phyloP scores from a whole-genome alignment of 2,113 vertebrate genomes.

The Toxostoma redivivum region DNA sequence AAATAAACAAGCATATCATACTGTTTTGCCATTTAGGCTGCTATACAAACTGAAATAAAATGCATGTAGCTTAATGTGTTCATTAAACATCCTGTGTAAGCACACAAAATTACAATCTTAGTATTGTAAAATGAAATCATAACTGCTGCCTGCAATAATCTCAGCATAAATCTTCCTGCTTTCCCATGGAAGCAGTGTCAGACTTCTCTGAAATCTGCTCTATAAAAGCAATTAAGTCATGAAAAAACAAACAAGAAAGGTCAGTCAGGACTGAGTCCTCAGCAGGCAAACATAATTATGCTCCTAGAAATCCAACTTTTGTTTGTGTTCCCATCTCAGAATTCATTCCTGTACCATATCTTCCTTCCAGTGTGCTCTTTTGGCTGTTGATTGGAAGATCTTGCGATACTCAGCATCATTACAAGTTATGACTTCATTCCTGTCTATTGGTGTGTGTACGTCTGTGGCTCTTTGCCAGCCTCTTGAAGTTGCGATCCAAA shows the following conservation, averaged over 20 bases:
- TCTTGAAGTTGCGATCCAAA: not conserved
- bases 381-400: not conserved
- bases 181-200: not conserved
- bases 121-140: slow-evolving; percentile 42
- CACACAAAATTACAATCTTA: not conserved
- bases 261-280: not conserved
- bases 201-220: not conserved
- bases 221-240: not conserved
- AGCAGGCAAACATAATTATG: not conserved
- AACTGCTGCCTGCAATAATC: not conserved
- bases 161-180: slow-evolving; percentile 15
- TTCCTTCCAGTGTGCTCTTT: not conserved
- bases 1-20: not conserved
- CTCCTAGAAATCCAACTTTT: not conserved
- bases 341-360: not conserved
- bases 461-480: not conserved
- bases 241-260: not conserved
- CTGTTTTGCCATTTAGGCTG: not conserved
- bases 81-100: slow-evolving; percentile 29
- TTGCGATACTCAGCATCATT: not conserved
- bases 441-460: not conserved
- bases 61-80: not conserved
- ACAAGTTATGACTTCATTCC: slow-evolving; percentile 4
- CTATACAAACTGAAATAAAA: slow-evolving; percentile 42
- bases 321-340: not conserved